phyloP scores from a whole-genome alignment of 2,888 invertebrate genomes.

The Rhodophaea formosa region DNA sequence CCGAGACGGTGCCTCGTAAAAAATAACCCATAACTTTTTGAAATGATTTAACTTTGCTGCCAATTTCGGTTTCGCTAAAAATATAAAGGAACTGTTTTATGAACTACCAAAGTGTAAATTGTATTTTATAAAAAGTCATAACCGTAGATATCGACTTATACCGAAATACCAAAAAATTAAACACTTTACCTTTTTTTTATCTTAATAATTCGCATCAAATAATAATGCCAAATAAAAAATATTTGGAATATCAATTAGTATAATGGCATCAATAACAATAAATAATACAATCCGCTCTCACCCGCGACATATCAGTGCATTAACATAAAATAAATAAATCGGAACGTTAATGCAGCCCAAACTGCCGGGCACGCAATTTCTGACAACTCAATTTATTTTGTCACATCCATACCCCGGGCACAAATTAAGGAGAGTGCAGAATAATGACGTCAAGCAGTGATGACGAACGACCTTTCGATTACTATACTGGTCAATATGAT shows the following conservation, averaged over 20 bases:
- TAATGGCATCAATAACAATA: slow-evolving; percentile 7
- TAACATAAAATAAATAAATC: slow-evolving; percentile 46
- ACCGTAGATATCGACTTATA: no score
- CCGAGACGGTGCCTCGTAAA: not conserved
- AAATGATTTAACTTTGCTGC: not conserved
- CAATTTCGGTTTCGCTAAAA: not conserved
- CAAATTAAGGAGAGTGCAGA: not conserved
- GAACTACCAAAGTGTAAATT: no score
- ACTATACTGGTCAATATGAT: no score
- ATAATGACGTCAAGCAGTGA: no score
- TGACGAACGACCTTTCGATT: no score
- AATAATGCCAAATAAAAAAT: not conserved
- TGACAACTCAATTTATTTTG: slow-evolving; percentile 72
- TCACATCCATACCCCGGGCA: slow-evolving; percentile 64
- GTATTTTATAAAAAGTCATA: no score
- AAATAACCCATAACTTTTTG: not conserved
- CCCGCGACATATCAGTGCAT: slow-evolving; percentile 25
- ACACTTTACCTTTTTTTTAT: no score
- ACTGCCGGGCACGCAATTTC: slow-evolving; percentile 44
- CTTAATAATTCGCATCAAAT: not conserved
- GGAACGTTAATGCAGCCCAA: slow-evolving; percentile 55
- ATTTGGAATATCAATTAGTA: slow-evolving; percentile 7
- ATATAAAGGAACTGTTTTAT: not conserved
- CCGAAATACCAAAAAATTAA: no score
- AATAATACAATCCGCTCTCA: slow-evolving; percentile 18